Conservation (phyloP, 1,140 invertebrate species). For the Drosophila lacteicornis region DNA sequence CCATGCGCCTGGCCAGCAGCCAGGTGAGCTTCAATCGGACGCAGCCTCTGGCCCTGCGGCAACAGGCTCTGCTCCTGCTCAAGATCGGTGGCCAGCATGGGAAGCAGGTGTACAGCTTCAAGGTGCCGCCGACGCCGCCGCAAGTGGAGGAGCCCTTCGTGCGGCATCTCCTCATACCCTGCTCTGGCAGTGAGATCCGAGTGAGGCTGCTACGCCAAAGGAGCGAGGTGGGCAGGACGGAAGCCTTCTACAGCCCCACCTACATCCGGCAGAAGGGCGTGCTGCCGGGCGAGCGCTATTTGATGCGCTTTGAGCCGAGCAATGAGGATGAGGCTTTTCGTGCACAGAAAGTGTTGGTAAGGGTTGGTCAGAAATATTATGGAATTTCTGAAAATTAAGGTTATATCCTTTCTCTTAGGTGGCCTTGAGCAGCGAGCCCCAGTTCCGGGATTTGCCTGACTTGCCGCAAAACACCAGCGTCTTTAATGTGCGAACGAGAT, state of each 20-base stretch:
- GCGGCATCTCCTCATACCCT: conserved; percentile 73
- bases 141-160: conserved; percentile 41
- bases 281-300: conserved; percentile 62
- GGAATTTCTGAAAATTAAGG: no score
- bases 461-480: conserved; percentile 76
- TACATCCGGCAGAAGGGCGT: conserved; percentile 67
- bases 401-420: conserved; percentile 43
- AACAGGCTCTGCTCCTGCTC: conserved; percentile 61
- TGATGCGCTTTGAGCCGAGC: conserved; percentile 77
- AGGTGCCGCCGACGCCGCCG: conserved; percentile 61
- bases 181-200: conserved; percentile 76
- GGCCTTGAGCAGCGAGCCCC: conserved; percentile 65
- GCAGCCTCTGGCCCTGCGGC: conserved; percentile 63
- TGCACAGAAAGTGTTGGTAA: conserved; percentile 78
- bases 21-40: conserved; percentile 76
- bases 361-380: neutral
- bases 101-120: conserved; percentile 79
- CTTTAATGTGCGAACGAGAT: conserved; percentile 72
- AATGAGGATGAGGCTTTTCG: conserved; percentile 78
- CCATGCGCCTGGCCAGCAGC: conserved; percentile 63
- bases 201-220: conserved; percentile 66
- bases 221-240: conserved; percentile 42
- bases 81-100: conserved; percentile 75
- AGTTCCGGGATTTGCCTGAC: conserved; percentile 72
- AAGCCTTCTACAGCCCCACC: conserved; percentile 72